Conservation (phyloP, 2,113 vertebrate genomes). For the Myxocyprinus asiaticus region DNA sequence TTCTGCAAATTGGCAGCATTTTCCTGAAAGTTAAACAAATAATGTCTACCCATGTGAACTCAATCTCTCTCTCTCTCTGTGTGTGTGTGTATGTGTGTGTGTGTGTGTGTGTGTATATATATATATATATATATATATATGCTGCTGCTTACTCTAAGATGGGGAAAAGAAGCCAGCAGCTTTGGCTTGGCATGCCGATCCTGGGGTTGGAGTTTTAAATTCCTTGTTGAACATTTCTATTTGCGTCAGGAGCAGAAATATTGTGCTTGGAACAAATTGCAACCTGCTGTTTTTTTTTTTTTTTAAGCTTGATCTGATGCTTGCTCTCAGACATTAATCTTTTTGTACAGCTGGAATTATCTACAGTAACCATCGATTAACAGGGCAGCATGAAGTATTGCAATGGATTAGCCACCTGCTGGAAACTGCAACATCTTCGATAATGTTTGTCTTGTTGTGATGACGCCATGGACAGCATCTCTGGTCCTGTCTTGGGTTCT, state of each 20-base stretch:
- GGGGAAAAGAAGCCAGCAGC: slow-evolving; percentile 19
- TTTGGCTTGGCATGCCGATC: slow-evolving; percentile 18
- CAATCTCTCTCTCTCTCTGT: background rate
- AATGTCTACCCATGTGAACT: background rate
- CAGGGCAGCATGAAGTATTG: slow-evolving; percentile 5
- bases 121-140: background rate
- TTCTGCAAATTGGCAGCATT: background rate
- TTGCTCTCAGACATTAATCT: slow-evolving; percentile 6
- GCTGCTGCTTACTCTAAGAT: background rate
- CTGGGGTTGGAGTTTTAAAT: slow-evolving; percentile 9
- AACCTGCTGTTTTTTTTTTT: slow-evolving; percentile 33
- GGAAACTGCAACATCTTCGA: slow-evolving; percentile 12
- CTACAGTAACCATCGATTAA: slow-evolving; percentile 26
- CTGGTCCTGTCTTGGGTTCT: background rate
- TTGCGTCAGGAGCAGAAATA: slow-evolving; percentile 9
- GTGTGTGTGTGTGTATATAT: too few species aligned
- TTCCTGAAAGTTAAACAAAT: background rate
- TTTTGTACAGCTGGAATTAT: background rate
- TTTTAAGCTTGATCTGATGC: background rate
- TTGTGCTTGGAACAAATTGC: slow-evolving; percentile 35
- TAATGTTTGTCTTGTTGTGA: background rate
- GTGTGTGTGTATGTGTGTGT: too few species aligned
- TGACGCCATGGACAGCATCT: background rate
- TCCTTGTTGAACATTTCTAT: slow-evolving; percentile 18
- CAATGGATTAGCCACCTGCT: slow-evolving; percentile 1